Evolutionary conservation across 1,140 invertebrate species (phyloP), one percentile per base, ranked within the genome.

Genomic region (Helicorthomorpha holstii): DNA sequence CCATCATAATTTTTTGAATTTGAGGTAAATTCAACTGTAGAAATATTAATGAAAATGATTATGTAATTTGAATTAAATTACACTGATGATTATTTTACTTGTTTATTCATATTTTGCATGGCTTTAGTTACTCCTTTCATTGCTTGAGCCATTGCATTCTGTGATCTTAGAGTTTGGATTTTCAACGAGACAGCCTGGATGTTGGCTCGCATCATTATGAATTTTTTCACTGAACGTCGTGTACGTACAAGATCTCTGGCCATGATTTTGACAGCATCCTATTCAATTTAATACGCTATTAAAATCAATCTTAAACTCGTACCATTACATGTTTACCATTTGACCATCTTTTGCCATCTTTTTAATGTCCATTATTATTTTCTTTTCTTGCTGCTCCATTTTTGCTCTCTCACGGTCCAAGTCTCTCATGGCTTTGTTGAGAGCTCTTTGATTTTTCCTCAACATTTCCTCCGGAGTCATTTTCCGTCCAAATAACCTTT

Each of bases 241-340:
- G 95, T 98, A 59, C 96, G 75, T 1, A 99, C 96, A 53, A 99
- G 71, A 74, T 99, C 96, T 73, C 94, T 96, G 1, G 96, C 96
- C 94, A 99, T 98, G 57, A 98, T 95, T 77, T 97, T 98, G 0
- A 98, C 96, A 50, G 95, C 90, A 75, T 99, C 95, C 89, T 93
- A 62, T 14, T 7, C 29, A 34, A 34, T 7, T 7, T n/a, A n/a
- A n/a, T n/a, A 34, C 7, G 7, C 7, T 34, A 34, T 34, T 34
- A 34, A 7, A 16, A 7, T 34, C 16, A 34, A 34, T 16, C 29
- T 16, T 34, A 7, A 7, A 34, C 7, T 34, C 7, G 29, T 34
- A 7, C 7, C 29, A 34, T 34, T 34, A 7, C 29, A 34, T 7
- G 58, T 52, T 66, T 70, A 92, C 89, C 94, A 98, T 98, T 76